phyloP scores from a whole-genome alignment of 1,140 invertebrate genomes.

The Temnothorax longispinosus region DNA sequence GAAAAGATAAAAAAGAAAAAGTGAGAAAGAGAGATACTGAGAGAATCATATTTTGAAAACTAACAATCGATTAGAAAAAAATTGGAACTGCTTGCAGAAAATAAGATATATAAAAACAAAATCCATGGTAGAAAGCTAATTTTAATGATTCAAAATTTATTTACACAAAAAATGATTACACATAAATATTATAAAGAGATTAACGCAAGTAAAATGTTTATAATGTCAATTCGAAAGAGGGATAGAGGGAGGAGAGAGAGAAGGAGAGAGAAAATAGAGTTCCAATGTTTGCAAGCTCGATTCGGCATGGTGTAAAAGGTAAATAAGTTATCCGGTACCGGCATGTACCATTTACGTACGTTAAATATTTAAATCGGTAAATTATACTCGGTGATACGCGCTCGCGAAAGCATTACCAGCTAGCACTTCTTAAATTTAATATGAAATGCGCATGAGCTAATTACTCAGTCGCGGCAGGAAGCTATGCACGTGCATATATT shows the following conservation, averaged over 20 bases:
- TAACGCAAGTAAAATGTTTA: neutral
- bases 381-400: constrained; percentile 45
- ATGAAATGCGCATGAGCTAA: constrained; percentile 38
- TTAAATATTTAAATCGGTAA: constrained; percentile 56
- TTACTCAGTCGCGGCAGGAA: constrained; percentile 39
- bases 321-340: constrained; percentile 36
- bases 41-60: neutral
- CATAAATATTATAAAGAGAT: neutral
- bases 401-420: constrained; percentile 16
- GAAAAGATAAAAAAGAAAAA: neutral
- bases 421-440: constrained; percentile 54
- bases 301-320: constrained; percentile 40
- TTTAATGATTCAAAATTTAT: neutral
- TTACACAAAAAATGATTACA: neutral
- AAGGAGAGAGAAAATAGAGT: constrained; percentile 3
- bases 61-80: neutral
- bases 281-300: constrained; percentile 44
- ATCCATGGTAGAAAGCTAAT: neutral
- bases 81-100: neutral
- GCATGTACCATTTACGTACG: constrained; percentile 39
- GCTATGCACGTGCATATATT: neutral
- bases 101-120: neutral
- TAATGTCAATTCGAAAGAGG: neutral
- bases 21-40: neutral
- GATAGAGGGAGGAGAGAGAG: neutral